Conservation (phyloP, 2,113 vertebrate genomes). For the Ceratotherium simum region DNA sequence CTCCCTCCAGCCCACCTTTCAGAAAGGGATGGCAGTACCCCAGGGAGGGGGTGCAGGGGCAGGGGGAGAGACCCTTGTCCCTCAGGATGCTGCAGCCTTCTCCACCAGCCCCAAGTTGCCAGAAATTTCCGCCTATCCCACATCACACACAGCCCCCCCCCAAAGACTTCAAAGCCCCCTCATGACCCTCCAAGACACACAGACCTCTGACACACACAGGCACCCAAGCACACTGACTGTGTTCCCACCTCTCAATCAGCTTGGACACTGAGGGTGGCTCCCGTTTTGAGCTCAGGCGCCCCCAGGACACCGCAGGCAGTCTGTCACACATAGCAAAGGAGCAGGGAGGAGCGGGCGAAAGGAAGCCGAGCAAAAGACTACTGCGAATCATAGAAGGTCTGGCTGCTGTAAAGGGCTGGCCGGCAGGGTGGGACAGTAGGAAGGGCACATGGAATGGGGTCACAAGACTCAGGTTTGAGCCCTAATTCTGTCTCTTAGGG, state of each 20-base stretch:
- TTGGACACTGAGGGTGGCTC: background rate
- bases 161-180: background rate
- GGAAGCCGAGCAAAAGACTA: background rate
- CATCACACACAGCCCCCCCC: background rate
- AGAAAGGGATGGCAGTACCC: background rate
- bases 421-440: background rate
- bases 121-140: background rate
- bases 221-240: background rate
- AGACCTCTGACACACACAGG: background rate
- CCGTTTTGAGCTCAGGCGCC: background rate
- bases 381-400: background rate
- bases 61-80: background rate
- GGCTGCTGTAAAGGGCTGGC: background rate
- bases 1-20: conserved; percentile 50
- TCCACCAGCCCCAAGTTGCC: background rate
- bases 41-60: background rate
- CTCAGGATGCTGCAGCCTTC: background rate
- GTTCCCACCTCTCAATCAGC: background rate
- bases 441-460: background rate
- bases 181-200: background rate
- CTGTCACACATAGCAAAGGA: background rate
- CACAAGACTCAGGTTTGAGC: background rate
- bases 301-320: background rate
- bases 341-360: background rate
- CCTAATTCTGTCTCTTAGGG: background rate